phyloP scores from a whole-genome alignment of 2,797 vertebrate species.

The Trachops cirrhosus region DNA sequence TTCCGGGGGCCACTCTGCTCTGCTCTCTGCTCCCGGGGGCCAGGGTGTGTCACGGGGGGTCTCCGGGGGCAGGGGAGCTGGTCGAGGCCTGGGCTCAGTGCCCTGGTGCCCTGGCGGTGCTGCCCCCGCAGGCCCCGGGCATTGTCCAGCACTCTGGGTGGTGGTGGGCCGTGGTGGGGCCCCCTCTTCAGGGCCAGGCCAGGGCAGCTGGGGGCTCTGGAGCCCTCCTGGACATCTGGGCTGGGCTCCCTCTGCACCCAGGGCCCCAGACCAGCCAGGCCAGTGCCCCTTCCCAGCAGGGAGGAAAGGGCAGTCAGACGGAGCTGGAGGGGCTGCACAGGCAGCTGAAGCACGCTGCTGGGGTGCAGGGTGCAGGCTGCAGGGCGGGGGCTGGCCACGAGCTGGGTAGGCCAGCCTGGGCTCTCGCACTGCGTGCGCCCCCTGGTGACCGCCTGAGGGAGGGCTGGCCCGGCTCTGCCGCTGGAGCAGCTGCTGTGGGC shows the following conservation, averaged over 20 bases:
- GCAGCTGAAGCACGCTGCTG: background rate
- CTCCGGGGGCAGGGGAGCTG: rapidly evolving
- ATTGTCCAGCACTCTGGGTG: background rate
- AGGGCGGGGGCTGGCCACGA: too few species aligned
- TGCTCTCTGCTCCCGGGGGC: background rate
- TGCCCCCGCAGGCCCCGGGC: background rate
- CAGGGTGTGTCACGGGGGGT: background rate
- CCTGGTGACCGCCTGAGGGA: background rate
- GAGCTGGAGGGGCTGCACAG: background rate
- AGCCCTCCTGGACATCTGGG: background rate
- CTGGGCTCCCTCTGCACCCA: background rate
- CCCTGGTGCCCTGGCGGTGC: background rate
- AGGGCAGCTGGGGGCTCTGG: background rate
- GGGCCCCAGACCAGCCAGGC: background rate
- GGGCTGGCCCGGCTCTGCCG: too few species aligned
- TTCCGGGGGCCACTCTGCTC: too few species aligned
- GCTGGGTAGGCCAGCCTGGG: background rate
- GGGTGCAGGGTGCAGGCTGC: too few species aligned
- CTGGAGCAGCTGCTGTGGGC: background rate
- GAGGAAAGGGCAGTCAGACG: background rate
- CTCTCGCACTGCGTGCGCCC: background rate
- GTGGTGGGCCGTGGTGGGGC: too few species aligned
- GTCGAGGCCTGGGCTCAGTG: background rate
- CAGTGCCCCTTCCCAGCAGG: too few species aligned
- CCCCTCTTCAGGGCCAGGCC: background rate